Percentiles rank a stretch among this genome's conserved stretches.
Conservation (phyloP, 2,797 vertebrate species). For the Amphiprion clarkii region DNA sequence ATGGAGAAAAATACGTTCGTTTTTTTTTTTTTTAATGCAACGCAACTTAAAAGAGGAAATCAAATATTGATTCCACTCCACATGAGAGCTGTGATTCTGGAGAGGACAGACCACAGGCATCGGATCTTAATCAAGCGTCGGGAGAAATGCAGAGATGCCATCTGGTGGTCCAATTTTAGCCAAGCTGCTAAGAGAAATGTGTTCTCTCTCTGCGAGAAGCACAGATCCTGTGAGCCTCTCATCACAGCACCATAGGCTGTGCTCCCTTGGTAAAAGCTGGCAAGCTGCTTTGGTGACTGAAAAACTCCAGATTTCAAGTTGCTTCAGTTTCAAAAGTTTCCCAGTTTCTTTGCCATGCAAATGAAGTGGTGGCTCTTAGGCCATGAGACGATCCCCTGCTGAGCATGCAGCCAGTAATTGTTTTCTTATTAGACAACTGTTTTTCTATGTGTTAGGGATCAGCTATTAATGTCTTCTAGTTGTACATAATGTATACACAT, state of each 20-base stretch:
- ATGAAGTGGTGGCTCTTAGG: conserved; percentile 28
- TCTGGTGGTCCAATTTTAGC: conserved; percentile 80
- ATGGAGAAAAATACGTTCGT: conserved; percentile 20
- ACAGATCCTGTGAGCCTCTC: conserved; percentile 59
- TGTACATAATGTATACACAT: background rate
- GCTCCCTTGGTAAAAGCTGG: conserved; percentile 55
- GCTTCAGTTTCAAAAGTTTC: conserved; percentile 59
- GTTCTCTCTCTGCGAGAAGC: conserved; percentile 61
- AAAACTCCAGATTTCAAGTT: conserved; percentile 59
- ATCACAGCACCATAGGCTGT: conserved; percentile 53
- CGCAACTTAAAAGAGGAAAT: conserved; percentile 66
- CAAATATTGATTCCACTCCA: conserved; percentile 74
- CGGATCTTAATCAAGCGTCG: conserved; percentile 72
- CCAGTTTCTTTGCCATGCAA: conserved; percentile 50
- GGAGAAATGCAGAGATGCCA: conserved; percentile 81
- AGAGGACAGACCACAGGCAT: conserved; percentile 73
- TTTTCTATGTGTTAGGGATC: conserved; percentile 6
- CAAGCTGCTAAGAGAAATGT: conserved; percentile 76
- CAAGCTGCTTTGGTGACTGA: conserved; percentile 59
- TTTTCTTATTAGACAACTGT: conserved; percentile 11
- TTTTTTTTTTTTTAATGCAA: conserved; percentile 29
- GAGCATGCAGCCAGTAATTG: conserved; percentile 3
- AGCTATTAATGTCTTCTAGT: conserved; percentile 2
- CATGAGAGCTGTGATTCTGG: conserved; percentile 59
- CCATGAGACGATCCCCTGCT: background rate